These are phyloP conservation scores for Gymnoscopelus braueri DNA, from an alignment of 2,797 vertebrate species.

Conservation along the genomic window DNA sequence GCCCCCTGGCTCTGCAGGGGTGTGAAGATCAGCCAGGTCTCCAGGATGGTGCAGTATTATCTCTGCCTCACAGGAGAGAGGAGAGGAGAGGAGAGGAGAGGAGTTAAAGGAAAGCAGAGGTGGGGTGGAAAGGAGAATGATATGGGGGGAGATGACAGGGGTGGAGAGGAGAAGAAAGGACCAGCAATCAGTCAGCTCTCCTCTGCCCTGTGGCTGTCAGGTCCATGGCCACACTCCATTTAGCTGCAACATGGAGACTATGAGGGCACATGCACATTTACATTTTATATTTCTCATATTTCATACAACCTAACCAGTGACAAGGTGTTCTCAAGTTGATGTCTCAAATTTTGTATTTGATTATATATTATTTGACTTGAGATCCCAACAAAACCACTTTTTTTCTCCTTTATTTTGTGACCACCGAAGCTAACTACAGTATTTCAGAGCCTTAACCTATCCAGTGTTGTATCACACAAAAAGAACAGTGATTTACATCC, in stretches of 20 bases:
- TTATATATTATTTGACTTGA: neutral
- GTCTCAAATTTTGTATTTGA: neutral
- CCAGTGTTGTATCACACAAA: too few relatives aligned
- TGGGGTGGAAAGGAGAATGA: neutral
- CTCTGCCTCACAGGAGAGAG: constrained; percentile 37
- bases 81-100: constrained; percentile 6
- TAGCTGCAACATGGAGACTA: constrained; percentile 3
- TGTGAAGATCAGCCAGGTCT: constrained; percentile 48
- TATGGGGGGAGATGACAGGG: constrained; percentile 19
- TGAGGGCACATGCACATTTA: constrained; percentile 1
- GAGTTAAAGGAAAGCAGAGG: neutral
- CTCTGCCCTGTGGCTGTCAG: constrained; percentile 44
- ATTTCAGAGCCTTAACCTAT: too few relatives aligned
- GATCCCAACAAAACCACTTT: too few relatives aligned
- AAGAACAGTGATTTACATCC: too few relatives aligned
- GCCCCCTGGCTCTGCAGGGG: constrained; percentile 36
- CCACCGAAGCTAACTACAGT: too few relatives aligned
- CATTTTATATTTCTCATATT: neutral
- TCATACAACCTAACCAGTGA: neutral
- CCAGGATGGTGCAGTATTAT: constrained; percentile 57
- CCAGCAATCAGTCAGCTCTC: constrained; percentile 34
- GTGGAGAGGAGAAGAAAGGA: constrained; percentile 21
- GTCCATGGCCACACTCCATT: constrained; percentile 28
- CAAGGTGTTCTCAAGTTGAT: neutral
- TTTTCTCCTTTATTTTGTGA: neutral